Evolutionary conservation across 1,140 invertebrate genomes (phyloP).

Genomic region (Andrena cerasifolii): DNA sequence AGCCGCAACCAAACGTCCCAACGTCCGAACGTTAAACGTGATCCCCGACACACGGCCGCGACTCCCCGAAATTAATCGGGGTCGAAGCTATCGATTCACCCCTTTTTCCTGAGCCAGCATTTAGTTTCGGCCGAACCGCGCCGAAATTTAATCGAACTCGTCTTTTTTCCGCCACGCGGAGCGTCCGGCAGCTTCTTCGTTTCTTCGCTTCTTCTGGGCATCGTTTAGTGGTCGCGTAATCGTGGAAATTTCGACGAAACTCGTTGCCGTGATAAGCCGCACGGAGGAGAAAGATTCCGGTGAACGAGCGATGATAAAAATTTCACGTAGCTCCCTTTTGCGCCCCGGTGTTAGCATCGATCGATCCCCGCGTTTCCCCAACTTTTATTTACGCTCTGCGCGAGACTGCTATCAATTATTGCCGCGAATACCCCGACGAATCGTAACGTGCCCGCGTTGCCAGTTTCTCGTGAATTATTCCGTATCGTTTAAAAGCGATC

Average conservation of each 20-base stretch:
- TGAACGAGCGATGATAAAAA: slow-evolving; percentile 57
- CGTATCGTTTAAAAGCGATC: slow-evolving; percentile 25
- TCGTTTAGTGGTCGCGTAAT: too few relatives aligned
- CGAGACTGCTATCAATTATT: slow-evolving; percentile 40
- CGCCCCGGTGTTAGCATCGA: slow-evolving; percentile 2
- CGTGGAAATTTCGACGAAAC: too few relatives aligned
- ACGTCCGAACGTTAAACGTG: slow-evolving; percentile 57
- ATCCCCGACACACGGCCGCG: slow-evolving; percentile 48
- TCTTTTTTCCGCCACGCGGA: slow-evolving; percentile 9
- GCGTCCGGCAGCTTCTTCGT: too few relatives aligned
- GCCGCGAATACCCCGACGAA: slow-evolving; percentile 45
- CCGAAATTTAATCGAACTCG: slow-evolving; percentile 42
- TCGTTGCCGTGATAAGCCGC: too few relatives aligned
- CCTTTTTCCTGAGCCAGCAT: slow-evolving; percentile 10
- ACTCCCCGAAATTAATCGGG: slow-evolving; percentile 57
- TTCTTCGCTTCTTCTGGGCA: too few relatives aligned
- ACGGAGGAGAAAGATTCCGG: background rate
- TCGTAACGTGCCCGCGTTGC: slow-evolving; percentile 31
- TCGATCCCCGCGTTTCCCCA: slow-evolving; percentile 14
- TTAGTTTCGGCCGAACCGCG: slow-evolving; percentile 24
- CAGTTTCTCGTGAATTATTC: slow-evolving; percentile 45
- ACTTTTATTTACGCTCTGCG: slow-evolving; percentile 45
- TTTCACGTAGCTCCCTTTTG: background rate
- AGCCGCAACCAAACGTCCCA: slow-evolving; percentile 32
- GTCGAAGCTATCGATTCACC: slow-evolving; percentile 16